Evolutionary conservation across 2,888 invertebrate species (phyloP).

Genomic region (Holacanthella duospinosa): DNA sequence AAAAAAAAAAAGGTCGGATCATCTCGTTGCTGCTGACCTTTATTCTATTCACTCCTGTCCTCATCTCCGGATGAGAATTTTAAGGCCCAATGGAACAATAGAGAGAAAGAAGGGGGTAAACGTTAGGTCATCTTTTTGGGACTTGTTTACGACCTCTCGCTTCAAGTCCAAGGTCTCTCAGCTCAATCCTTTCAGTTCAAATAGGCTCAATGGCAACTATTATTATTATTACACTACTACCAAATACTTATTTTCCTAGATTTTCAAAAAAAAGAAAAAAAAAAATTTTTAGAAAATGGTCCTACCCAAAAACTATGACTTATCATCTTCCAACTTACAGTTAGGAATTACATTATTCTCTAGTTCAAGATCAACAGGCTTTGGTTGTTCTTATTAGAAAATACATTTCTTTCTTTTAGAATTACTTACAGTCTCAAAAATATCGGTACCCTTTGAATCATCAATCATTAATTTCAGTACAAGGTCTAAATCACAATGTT

Average conservation of each 20-base stretch:
- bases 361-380: slow-evolving; percentile 3
- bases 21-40: neutral
- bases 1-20: too few species aligned
- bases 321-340: neutral
- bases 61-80: neutral
- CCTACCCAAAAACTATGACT: too few species aligned
- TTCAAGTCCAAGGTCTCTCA: slow-evolving; percentile 11
- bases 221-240: neutral
- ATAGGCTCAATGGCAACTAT: neutral
- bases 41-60: neutral
- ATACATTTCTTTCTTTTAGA: too few species aligned
- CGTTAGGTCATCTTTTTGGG: slow-evolving; percentile 13
- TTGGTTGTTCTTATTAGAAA: too few species aligned
- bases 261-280: too few species aligned
- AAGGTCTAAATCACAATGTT: too few species aligned
- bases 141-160: slow-evolving; percentile 11
- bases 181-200: slow-evolving; percentile 4
- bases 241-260: neutral
- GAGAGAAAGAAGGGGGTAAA: neutral
- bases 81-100: neutral
- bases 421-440: too few species aligned
- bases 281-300: too few species aligned
- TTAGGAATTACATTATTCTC: neutral
- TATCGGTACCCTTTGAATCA: too few species aligned
- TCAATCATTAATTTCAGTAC: too few species aligned